Evolutionary conservation across 2,797 vertebrate genomes (phyloP), one percentile per base, ranked within the genome.

Genomic region (Brachymystax lenok): DNA sequence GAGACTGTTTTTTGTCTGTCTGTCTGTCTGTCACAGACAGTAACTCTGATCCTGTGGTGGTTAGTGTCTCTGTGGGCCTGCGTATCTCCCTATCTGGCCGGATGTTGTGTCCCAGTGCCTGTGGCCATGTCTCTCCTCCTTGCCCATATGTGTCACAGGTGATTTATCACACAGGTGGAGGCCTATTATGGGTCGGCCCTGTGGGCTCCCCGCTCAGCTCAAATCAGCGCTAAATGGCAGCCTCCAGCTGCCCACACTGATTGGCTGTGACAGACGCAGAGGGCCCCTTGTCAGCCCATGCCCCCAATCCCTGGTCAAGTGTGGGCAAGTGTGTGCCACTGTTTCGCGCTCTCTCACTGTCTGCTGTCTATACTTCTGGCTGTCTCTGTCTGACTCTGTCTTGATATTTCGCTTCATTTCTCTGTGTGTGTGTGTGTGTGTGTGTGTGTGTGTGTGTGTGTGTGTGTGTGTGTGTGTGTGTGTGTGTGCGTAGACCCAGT

Each of bases 101-200:
- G 40, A 46, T 46, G 40, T 46, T 46, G 40, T 46, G 81, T 81
- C 69, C 84, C 69, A 71, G 78, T 72, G 89, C 89, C 89, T 83
- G 73, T 87, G 82, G 85, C 88, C 86, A 84, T 88, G 82, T 93
- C 84, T 90, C 89, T 83, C 87, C 85, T 54, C 78, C 84, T 84
- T 89, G 89, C 86, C 88, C 84, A 81, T 83, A 82, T 85, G 87
- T 93, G 92, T 94, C 92, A 92, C 88, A 90, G 89, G 91, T 93
- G 91, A 95, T 94, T 91, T 87, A 88, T 93, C 92, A 93, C 90
- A 88, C 86, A 92, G 93, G 90, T 92, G 88, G 88, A 91, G 76
- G 86, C 87, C 91, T 93, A 93, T 92, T 92, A 94, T 90, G 90
- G 90, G 88, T 83, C 73, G 71, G 88, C 88, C 91, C 91, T 63